Evolutionary conservation across 2,888 invertebrate genomes (phyloP).

Genomic region (Diarsia dahlii): DNA sequence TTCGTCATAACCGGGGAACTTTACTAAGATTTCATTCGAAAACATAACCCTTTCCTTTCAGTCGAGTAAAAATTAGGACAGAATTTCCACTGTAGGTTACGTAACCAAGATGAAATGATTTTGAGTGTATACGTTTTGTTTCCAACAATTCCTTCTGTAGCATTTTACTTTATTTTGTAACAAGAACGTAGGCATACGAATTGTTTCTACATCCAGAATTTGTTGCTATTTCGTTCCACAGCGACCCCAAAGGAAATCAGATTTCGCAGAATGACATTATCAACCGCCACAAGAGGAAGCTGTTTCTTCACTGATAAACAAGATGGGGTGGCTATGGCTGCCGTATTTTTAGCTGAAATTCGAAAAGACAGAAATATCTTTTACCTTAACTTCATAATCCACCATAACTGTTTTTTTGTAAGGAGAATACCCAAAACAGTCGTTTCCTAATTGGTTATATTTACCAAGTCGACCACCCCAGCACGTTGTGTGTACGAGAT

Average conservation of each 20-base stretch:
- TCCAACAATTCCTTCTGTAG: not conserved
- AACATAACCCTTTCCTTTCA: too few relatives aligned
- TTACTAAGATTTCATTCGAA: not conserved
- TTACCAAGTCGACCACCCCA: slow-evolving; percentile 64
- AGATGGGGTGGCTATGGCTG: slow-evolving; percentile 16
- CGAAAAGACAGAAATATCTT: slow-evolving; percentile 24
- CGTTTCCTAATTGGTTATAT: slow-evolving; percentile 63
- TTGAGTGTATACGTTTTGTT: not conserved
- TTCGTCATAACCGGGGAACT: not conserved
- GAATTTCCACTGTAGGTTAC: not conserved
- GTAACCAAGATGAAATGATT: not conserved
- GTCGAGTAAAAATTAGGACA: not conserved
- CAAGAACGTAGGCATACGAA: slow-evolving; percentile 12
- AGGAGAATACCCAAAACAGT: slow-evolving; percentile 51
- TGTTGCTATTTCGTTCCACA: not conserved
- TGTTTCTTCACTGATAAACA: slow-evolving; percentile 32
- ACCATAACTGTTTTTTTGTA: slow-evolving; percentile 26
- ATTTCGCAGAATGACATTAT: slow-evolving; percentile 41
- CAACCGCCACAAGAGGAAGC: slow-evolving; percentile 22
- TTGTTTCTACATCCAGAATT: slow-evolving; percentile 18
- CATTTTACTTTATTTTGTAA: not conserved
- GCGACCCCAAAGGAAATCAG: slow-evolving; percentile 41
- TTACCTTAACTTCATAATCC: slow-evolving; percentile 45
- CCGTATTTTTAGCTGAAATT: slow-evolving; percentile 30
- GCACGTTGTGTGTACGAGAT: slow-evolving; percentile 1